Conservation (phyloP, 2,113 vertebrate species). For the Sminthopsis crassicaudata region DNA sequence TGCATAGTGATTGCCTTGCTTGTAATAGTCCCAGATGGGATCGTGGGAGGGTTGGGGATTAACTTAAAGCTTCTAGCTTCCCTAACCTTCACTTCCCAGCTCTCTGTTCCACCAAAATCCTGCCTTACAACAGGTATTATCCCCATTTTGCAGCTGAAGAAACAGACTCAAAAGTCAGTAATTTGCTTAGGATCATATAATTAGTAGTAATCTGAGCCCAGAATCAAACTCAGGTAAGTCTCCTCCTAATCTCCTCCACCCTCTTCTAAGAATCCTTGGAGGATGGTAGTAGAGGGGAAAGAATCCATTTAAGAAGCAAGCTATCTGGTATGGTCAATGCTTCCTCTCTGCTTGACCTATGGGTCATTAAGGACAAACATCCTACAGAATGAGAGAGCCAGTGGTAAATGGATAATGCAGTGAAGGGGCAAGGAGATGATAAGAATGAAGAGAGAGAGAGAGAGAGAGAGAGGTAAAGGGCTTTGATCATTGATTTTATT, state of each 20-base stretch:
- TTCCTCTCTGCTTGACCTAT: neutral
- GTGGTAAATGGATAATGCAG: neutral
- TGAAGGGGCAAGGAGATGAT: neutral
- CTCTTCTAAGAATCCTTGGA: neutral
- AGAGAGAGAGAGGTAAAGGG: neutral
- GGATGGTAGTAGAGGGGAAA: neutral
- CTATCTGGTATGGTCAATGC: neutral
- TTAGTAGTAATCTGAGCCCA: neutral
- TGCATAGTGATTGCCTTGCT: neutral
- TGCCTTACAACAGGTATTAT: neutral
- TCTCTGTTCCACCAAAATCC: neutral
- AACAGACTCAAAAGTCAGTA: neutral
- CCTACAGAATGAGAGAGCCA: neutral
- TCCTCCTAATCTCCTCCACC: neutral
- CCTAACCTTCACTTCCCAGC: neutral
- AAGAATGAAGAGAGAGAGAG: neutral
- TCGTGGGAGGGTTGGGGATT: neutral
- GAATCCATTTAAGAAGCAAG: neutral
- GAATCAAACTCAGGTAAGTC: neutral
- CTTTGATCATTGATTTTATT: neutral
- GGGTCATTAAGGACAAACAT: neutral
- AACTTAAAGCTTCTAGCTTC: neutral
- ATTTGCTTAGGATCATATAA: neutral
- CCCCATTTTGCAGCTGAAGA: neutral
- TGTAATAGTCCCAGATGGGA: neutral